These are phyloP conservation scores for Trachymyrmex cornetzi DNA, from an alignment of 1,140 invertebrate genomes.

Conservation along the genomic window DNA sequence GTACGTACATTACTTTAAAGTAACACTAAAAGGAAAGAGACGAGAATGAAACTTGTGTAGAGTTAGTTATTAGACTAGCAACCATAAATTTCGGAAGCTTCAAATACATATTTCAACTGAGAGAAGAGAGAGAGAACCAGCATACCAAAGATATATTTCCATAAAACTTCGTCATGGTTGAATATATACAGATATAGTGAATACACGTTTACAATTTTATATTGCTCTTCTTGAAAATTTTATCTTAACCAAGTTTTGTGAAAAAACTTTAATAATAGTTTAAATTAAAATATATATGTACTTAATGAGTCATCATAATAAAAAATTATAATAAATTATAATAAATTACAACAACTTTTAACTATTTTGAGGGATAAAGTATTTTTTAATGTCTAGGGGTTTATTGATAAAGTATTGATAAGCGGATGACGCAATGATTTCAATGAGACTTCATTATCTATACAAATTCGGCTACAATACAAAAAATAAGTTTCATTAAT, in stretches of 20 bases:
- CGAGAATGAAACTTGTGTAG: not conserved
- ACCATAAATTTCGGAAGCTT: not conserved
- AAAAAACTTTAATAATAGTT: not conserved
- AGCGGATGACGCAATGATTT: not conserved
- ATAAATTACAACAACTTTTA: not conserved
- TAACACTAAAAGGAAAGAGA: conserved; percentile 10
- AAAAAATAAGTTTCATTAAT: not conserved
- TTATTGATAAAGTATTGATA: not conserved
- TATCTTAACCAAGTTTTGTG: not conserved
- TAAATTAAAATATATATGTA: not conserved
- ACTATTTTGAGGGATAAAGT: not conserved
- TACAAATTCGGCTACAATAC: not conserved
- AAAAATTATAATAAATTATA: not conserved
- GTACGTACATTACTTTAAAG: not conserved
- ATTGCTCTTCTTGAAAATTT: not conserved
- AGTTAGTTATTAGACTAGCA: conserved; percentile 5
- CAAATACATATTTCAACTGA: not conserved
- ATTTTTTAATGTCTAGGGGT: not conserved
- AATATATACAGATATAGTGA: not conserved
- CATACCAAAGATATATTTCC: conserved; percentile 8
- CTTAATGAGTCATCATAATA: not conserved
- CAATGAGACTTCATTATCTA: not conserved
- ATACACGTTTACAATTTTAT: not conserved
- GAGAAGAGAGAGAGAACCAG: too few species aligned
- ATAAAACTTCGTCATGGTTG: not conserved